A percentile compares a stretch with the other conserved stretches of the same genome.
phyloP scores from a whole-genome alignment of 1,140 invertebrate genomes.

The Drosophila willistoni region DNA sequence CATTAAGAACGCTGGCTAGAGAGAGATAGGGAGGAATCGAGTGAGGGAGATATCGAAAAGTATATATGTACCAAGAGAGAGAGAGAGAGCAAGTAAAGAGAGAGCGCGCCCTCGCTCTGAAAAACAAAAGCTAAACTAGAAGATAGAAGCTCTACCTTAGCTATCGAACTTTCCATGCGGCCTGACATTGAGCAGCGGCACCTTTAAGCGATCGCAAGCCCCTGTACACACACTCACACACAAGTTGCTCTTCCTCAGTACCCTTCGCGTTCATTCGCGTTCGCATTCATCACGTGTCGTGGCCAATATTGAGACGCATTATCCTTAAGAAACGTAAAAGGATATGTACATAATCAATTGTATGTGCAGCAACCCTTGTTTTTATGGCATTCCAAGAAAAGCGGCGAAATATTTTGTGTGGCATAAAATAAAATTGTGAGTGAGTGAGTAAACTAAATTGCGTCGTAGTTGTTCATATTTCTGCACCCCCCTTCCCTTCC shows the following conservation, averaged over 20 bases:
- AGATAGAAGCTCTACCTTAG: constrained; percentile 54
- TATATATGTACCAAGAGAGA: neutral
- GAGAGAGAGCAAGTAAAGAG: constrained; percentile 17
- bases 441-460: constrained; percentile 79
- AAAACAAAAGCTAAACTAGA: constrained; percentile 28
- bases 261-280: constrained; percentile 9
- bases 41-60: constrained; percentile 11
- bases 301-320: constrained; percentile 1
- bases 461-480: constrained; percentile 78
- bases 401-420: constrained; percentile 25
- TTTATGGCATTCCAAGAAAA: constrained; percentile 10
- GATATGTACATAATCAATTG: neutral
- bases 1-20: neutral
- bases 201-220: constrained; percentile 76
- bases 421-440: constrained; percentile 17
- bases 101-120: constrained; percentile 16
- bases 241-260: neutral
- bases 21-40: constrained; percentile 5
- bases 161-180: constrained; percentile 75
- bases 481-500: neutral
- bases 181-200: constrained; percentile 73
- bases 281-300: neutral
- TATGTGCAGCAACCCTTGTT: constrained; percentile 1
- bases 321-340: constrained; percentile 5
- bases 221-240: neutral